phyloP scores from a whole-genome alignment of 1,140 invertebrate species.

The Drosophila kurseongensis region DNA sequence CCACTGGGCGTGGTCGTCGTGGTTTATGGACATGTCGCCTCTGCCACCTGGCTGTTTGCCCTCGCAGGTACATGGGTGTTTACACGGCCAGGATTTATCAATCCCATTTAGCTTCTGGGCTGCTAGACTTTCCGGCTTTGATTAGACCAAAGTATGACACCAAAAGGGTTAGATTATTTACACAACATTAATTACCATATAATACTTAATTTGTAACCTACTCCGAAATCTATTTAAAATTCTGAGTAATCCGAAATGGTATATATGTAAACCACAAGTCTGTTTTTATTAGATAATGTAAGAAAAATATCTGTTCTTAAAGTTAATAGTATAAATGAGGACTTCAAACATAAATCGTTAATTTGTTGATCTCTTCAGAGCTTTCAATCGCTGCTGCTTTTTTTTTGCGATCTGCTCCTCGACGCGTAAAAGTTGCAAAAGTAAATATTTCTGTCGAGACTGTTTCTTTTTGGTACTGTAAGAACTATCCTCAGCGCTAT shows the following conservation, averaged over 20 bases:
- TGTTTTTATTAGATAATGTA: not conserved
- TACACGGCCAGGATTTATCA: conserved; percentile 23
- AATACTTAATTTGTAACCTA: not conserved
- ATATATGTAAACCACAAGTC: not conserved
- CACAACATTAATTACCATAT: no score
- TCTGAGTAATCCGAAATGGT: no score
- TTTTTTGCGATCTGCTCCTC: conserved; percentile 38
- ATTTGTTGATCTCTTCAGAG: not conserved
- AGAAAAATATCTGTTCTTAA: no score
- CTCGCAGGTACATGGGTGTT: conserved; percentile 43
- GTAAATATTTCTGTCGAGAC: conserved; percentile 18
- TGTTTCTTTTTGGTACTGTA: not conserved
- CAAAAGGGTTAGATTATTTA: no score
- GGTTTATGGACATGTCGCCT: conserved; percentile 47
- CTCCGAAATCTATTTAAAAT: no score
- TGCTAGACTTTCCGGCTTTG: not conserved
- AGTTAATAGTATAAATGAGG: no score
- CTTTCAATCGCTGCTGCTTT: conserved; percentile 14
- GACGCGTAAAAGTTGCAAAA: conserved; percentile 17
- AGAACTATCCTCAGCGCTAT: no score
- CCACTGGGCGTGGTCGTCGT: conserved; percentile 24
- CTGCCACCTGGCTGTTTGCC: conserved; percentile 23
- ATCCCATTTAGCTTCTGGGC: conserved; percentile 3
- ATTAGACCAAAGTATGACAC: not conserved
- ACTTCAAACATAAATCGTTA: no score